Conservation (phyloP, 2,113 vertebrate genomes). For the Lagopus leucura region DNA sequence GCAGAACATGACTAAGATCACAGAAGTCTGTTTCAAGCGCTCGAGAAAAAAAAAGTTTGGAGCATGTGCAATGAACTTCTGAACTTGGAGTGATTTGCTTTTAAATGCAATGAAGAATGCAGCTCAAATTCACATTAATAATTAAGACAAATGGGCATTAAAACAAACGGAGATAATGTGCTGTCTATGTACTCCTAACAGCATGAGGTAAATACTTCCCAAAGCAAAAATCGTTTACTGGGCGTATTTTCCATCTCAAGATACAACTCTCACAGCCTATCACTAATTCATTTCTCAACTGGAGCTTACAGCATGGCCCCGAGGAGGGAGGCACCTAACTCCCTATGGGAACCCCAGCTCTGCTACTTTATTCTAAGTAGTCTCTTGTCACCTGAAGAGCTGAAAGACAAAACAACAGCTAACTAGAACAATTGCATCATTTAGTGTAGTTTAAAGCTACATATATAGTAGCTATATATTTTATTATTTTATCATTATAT, state of each 20-base stretch:
- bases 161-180: conserved; percentile 79
- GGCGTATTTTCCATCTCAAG: conserved; percentile 11
- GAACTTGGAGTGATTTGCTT: conserved; percentile 66
- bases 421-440: background rate
- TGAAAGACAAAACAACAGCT: conserved; percentile 13
- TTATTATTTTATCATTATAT: no score
- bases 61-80: conserved; percentile 76
- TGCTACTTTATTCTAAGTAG: conserved; percentile 1
- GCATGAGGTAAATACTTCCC: conserved; percentile 52
- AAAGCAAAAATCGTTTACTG: conserved; percentile 38
- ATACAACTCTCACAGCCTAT: background rate
- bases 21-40: conserved; percentile 58
- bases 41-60: conserved; percentile 42
- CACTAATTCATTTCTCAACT: conserved; percentile 27
- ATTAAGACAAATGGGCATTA: conserved; percentile 74
- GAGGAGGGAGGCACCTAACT: conserved; percentile 4
- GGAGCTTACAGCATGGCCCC: background rate
- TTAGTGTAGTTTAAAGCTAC: background rate
- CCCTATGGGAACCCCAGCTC: background rate
- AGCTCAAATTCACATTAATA: conserved; percentile 67
- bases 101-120: conserved; percentile 17
- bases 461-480: no score
- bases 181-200: conserved; percentile 58
- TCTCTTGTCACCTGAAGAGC: background rate
- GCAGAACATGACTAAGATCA: conserved; percentile 62